Evolutionary conservation across 2,888 invertebrate species (phyloP), one percentile per base, ranked within the genome.

Genomic region (Exephanes ischioxanthus): DNA sequence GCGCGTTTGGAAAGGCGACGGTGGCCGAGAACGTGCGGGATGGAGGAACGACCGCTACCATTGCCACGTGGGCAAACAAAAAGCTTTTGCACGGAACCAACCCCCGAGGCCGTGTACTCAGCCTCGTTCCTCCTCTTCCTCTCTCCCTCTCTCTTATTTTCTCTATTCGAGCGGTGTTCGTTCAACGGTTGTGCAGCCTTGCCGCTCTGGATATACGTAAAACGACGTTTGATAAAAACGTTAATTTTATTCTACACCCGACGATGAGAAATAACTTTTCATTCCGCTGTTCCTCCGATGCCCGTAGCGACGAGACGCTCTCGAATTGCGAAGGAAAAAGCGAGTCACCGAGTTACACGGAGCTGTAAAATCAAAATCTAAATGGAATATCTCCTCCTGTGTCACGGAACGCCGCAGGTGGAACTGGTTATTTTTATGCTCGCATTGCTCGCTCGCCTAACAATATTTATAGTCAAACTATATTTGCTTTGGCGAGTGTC

Each of bases 21-120:
- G 16, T 30, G 33, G 16, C 22, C 26, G 75, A 26, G 67, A 66
- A 58, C 45, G 75, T 61, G 70, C 26, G 75, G 61, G 53, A 66
- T 26, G 45, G 37, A 55, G 75, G 71, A 73, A 45, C 66, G 75
- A 61, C 53, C 72, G 66, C 70, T 70, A 67, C 71, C 72, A 76
- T 66, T 79, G 81, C 77, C 84, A 83, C 78, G 88, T 86, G 86
- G 78, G 83, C 84, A 88, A 87, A 88, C 87, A 87, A 87, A 87
- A 86, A 86, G 87, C 85, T 84, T 87, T 88, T 86, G 83, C 87
- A 84, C 85, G 87, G 85, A 88, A 86, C 86, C 63, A 85, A 87
- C 86, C 85, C 88, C 84, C 78, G 79, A 82, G 88, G 87, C 80
- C 72, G 80, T 87, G 85, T 85, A 83, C 86, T 88, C 80, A 87